Evolutionary conservation across 2,888 invertebrate species (phyloP).

Genomic region (Gastrophysa polygoni): DNA sequence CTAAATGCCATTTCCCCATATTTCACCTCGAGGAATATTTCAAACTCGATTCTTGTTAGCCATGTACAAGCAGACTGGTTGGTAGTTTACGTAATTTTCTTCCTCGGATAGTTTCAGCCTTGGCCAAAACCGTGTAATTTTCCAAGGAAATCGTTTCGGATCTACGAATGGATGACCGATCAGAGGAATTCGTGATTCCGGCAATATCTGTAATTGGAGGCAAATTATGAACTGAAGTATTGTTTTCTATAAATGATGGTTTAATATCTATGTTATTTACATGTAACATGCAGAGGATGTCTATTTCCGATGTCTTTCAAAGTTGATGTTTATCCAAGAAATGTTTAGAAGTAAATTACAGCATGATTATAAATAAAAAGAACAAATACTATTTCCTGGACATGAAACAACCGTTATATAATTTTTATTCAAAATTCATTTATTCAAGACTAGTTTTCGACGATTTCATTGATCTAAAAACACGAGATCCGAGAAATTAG

Average conservation of each 20-base stretch:
- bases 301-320: slow-evolving; percentile 9
- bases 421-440: no score
- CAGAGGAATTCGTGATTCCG: slow-evolving; percentile 3
- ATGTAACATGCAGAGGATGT: slow-evolving; percentile 1
- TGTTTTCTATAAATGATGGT: slow-evolving; percentile 8
- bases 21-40: not conserved
- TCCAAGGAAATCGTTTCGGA: slow-evolving; percentile 9
- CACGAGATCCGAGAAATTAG: no score
- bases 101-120: slow-evolving; percentile 1
- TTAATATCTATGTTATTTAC: slow-evolving; percentile 1
- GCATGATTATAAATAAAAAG: no score
- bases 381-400: no score
- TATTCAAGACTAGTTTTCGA: no score
- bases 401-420: no score
- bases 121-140: slow-evolving; percentile 9
- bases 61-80: not conserved
- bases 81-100: slow-evolving; percentile 4
- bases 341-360: not conserved
- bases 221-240: not conserved
- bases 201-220: not conserved
- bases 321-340: slow-evolving; percentile 1
- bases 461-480: no score
- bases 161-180: slow-evolving; percentile 4
- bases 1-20: not conserved
- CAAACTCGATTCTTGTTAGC: not conserved